Evolutionary conservation across 1,140 invertebrate species (phyloP), one percentile per base, ranked within the genome.

Genomic region (Oscheius sp.): DNA sequence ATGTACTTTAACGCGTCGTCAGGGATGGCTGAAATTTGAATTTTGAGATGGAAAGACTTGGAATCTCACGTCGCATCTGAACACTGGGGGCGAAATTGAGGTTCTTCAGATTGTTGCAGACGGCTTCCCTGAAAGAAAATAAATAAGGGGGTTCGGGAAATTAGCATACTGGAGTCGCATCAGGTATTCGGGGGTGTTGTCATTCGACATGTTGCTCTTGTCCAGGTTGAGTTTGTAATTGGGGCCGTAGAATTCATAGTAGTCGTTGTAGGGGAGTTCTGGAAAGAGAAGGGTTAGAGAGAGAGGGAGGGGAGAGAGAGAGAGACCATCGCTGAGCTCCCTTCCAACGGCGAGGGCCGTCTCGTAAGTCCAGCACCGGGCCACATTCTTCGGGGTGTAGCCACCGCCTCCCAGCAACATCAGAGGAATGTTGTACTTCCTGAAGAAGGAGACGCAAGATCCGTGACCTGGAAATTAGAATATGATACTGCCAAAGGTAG

Each of bases 361-460:
- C 86, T 99, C 96, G 79, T 97, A 97, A 0, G 95, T 96, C 95
- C 96, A 98, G 84, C 94, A 97, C 36, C 95, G 88, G 0, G 95
- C 94, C 0, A 99, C 95, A 84, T 98, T 99, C 65, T 93, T 88
- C 4, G 97, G 87, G 0, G 95, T 98, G 82, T 98, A 99, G 75
- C 94, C 94, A 23, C 94, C 70, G 1, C 94, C 73, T 3, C 96
- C 96, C 0, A 99, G 90, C 0, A 97, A 91, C 26, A 99, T 86
- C 0, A 95, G 89, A 0, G 95, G 95, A 13, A 98, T 89, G 84
- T 95, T 94, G 1, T 96, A 87, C 75, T 91, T 91, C 84, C 93
- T 92, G 10, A 98, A 93, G 85, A 94, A 97, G 82, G 93, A 91
- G 0, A 98, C 95, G 85, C 95, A 97, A 81, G 95, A 93, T 0